These are phyloP conservation scores for Paramisgurnus dabryanus DNA, from an alignment of 2,113 vertebrate genomes.

Conservation along the genomic window DNA sequence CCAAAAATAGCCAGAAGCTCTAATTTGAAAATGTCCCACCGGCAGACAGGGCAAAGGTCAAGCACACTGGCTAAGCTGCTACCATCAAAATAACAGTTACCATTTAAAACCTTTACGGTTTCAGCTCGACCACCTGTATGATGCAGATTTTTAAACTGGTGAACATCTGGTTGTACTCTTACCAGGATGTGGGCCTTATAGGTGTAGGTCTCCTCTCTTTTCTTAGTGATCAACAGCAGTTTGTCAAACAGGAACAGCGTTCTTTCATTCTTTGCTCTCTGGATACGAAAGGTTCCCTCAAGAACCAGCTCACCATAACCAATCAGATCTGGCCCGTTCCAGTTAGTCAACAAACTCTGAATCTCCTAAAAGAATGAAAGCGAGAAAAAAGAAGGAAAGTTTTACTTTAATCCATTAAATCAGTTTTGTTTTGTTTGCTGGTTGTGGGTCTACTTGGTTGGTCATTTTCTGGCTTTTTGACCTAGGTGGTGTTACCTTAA, in stretches of 20 bases:
- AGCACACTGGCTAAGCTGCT: not conserved
- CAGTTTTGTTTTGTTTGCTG: not conserved
- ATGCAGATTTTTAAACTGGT: not conserved
- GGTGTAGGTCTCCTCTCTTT: slow-evolving; percentile 89
- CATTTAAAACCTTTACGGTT: not conserved
- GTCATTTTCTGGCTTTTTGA: slow-evolving; percentile 11
- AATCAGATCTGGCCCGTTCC: slow-evolving; percentile 96
- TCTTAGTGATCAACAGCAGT: slow-evolving; percentile 94
- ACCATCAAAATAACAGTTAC: not conserved
- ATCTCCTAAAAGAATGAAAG: slow-evolving; percentile 82
- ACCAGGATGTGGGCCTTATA: slow-evolving; percentile 98
- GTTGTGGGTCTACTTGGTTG: not conserved
- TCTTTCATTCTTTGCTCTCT: slow-evolving; percentile 94
- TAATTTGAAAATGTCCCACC: not conserved
- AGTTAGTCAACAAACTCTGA: slow-evolving; percentile 95
- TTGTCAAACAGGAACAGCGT: slow-evolving; percentile 96
- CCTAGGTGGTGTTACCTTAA: too few relatives aligned
- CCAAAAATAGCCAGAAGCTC: too few relatives aligned
- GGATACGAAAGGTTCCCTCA: slow-evolving; percentile 94
- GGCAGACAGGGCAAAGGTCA: not conserved
- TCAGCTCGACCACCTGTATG: not conserved
- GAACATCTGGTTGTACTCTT: slow-evolving; percentile 51
- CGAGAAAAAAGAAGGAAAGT: not conserved
- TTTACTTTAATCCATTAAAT: not conserved
- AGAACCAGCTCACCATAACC: slow-evolving; percentile 95